Base-by-base conservation (phyloP, 2,888 invertebrate species). In the Acanthacorydalis orientalis region DNA sequence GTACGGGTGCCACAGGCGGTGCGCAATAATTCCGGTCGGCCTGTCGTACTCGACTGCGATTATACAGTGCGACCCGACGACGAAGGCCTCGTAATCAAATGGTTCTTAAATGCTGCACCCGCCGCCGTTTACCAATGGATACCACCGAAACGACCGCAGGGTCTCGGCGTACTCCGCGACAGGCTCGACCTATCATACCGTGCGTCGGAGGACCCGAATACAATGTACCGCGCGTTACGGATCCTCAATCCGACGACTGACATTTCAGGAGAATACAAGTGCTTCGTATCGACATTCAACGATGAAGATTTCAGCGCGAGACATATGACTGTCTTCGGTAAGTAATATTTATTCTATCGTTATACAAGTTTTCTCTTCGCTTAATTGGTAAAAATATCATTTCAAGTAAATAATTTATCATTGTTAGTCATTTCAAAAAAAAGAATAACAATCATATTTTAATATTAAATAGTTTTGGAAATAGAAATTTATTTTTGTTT, bases 41-140 rank as follows among this genome's bases (percentile, higher is more conserved):
- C 75, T 4, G 70, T 75, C 37, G 70, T 80, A 2, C 65, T 86
- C 51, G 85, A 86, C 62, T 86, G 85, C 57, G 78, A 83, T 56
- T 85, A 80, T 58, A 64, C 67, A 54, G 65, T 78, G 12, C 72
- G 74, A 11, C 73, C 69, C 41, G 76, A 77, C 55, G 78, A 78
- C 52, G 71, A 73, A 0, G 80, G 80, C 0, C 65, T 86, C 15
- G 82, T 83, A 3, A 78, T 85, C 8, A 83, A 84, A 61, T 85
- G 86, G 85, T 83, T 76, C 59, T 73, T 74, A 57, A 76, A 75
- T 62, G 75, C 78, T 56, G 73, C 70, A 51, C 70, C 73, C 0
- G 73, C 77, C 44, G 74, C 77, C 0, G 78, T 85, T n/a, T 86
- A 85, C 63, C 84, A 85, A 61, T 86, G 85, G 84, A 84, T 85